Conservation (phyloP, 1,140 invertebrate species). For the Drosophila seguyi region DNA sequence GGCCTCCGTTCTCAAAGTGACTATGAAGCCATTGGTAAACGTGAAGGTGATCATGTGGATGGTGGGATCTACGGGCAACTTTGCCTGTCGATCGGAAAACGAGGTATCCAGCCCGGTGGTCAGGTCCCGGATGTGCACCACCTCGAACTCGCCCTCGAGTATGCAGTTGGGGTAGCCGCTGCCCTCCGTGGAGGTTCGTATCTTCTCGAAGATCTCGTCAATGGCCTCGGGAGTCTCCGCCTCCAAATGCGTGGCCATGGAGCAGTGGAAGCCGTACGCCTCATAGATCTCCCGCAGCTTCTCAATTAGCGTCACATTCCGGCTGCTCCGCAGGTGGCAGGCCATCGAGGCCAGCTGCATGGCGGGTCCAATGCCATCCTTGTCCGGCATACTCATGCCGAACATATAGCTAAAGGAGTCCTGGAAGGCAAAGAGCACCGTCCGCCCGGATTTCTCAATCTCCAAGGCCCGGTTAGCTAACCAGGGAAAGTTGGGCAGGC, state of each 20-base stretch:
- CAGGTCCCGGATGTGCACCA: conserved; percentile 93
- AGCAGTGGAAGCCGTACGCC: conserved; percentile 94
- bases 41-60: conserved; percentile 97
- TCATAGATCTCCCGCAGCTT: conserved; percentile 93
- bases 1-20: conserved; percentile 96
- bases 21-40: conserved; percentile 93
- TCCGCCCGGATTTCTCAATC: conserved; percentile 89
- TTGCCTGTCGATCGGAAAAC: conserved; percentile 89
- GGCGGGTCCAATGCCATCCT: conserved; percentile 97
- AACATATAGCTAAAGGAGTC: conserved; percentile 99
- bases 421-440: conserved; percentile 97
- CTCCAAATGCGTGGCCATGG: conserved; percentile 93
- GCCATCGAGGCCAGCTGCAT: conserved; percentile 92
- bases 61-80: conserved; percentile 90
- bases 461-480: conserved; percentile 96
- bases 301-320: conserved; percentile 88
- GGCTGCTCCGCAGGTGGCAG: conserved; percentile 89
- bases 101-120: conserved; percentile 94
- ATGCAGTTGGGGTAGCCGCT: conserved; percentile 90
- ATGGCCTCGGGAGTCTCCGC: conserved; percentile 91
- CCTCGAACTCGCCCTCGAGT: conserved; percentile 89
- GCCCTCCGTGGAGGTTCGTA: conserved; percentile 89
- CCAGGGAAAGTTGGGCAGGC: conserved; percentile 99
- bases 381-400: conserved; percentile 93
- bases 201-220: conserved; percentile 91